Evolutionary conservation across 2,888 invertebrate genomes (phyloP).

Genomic region (Plebejus melissa): DNA sequence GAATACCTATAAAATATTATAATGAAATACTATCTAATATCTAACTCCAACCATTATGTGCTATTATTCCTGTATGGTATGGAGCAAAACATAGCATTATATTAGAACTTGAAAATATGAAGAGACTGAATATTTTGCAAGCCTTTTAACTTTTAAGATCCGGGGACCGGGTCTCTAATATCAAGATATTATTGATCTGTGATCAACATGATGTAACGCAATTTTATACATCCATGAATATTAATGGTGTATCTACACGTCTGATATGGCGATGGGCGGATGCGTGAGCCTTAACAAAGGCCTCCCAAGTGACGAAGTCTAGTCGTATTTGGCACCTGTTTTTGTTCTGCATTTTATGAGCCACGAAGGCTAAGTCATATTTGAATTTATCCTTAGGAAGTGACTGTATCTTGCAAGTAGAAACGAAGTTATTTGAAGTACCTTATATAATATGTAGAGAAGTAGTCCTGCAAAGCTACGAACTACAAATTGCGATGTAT

Average conservation of each 20-base stretch:
- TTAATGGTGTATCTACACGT: slow-evolving; percentile 28
- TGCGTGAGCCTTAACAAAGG: slow-evolving; percentile 35
- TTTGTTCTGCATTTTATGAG: slow-evolving; percentile 19
- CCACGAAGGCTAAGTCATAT: slow-evolving; percentile 13
- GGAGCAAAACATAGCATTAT: too few species aligned
- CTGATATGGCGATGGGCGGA: slow-evolving; percentile 36
- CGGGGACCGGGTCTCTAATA: not conserved
- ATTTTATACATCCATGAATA: slow-evolving; percentile 16
- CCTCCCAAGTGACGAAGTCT: slow-evolving; percentile 35
- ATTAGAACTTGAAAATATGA: too few species aligned
- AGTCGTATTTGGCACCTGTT: slow-evolving; percentile 36
- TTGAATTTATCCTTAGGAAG: not conserved
- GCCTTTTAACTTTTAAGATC: too few species aligned
- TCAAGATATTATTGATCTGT: not conserved
- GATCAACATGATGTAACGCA: not conserved
- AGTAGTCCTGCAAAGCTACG: not conserved
- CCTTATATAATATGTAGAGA: too few species aligned
- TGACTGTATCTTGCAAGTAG: not conserved
- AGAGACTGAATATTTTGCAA: too few species aligned
- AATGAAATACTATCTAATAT: too few species aligned
- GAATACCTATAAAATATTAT: too few species aligned
- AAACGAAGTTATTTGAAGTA: not conserved
- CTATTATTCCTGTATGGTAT: too few species aligned
- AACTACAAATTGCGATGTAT: not conserved
- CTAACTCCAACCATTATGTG: too few species aligned